Conservation (phyloP, 2,888 invertebrate genomes). For the Euzophera pinguis region DNA sequence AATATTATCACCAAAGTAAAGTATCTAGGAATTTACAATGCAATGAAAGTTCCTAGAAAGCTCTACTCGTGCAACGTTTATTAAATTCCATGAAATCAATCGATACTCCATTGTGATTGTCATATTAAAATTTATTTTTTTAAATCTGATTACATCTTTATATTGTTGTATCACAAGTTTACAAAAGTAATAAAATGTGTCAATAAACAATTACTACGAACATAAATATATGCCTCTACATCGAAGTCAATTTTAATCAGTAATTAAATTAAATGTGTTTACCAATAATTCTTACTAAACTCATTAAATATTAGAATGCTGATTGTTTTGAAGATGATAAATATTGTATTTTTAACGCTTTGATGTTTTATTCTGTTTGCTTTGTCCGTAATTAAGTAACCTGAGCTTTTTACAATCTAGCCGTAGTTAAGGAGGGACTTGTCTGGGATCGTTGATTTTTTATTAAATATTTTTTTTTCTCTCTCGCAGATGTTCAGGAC, state of each 20-base stretch:
- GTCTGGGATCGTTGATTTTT: slow-evolving; percentile 4
- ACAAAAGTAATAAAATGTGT: too few relatives aligned
- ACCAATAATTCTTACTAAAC: background rate
- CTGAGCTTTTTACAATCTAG: slow-evolving; percentile 23
- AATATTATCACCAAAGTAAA: background rate
- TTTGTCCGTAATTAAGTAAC: slow-evolving; percentile 21
- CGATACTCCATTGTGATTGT: background rate
- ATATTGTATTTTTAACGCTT: slow-evolving; percentile 23
- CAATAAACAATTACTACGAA: background rate
- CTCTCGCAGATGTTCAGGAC: slow-evolving; percentile 85
- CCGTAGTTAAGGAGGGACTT: slow-evolving; percentile 13
- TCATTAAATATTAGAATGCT: background rate
- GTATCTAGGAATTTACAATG: background rate
- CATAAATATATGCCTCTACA: background rate
- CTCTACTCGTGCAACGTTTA: slow-evolving; percentile 1
- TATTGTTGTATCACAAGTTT: too few relatives aligned
- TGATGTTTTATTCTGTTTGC: slow-evolving; percentile 28
- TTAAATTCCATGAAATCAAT: slow-evolving; percentile 2
- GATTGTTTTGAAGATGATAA: slow-evolving; percentile 8
- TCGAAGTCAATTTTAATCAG: background rate
- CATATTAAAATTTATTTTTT: background rate
- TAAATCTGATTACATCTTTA: background rate
- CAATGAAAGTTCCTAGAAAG: slow-evolving; percentile 4
- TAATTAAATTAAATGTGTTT: background rate
- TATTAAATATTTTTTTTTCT: slow-evolving; percentile 79